Evolutionary conservation across 2,113 vertebrate genomes (phyloP).

Genomic region (Python bivittatus): DNA sequence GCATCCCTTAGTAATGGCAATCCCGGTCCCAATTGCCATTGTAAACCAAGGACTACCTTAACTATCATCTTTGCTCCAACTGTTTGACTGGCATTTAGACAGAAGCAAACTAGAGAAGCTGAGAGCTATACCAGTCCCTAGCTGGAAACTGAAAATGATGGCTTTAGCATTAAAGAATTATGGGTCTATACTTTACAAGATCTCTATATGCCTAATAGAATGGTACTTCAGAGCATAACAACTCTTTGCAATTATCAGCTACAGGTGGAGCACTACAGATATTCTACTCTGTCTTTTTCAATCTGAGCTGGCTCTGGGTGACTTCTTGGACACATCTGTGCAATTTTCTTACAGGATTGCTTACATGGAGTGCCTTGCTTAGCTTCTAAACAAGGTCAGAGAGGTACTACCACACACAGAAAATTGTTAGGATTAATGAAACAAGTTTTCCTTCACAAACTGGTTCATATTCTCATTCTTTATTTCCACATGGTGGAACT

Average conservation of each 20-base stretch:
- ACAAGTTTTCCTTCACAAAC: background rate
- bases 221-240: background rate
- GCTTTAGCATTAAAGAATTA: background rate
- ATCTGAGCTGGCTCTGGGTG: background rate
- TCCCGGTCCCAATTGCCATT: background rate
- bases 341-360: background rate
- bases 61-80: background rate
- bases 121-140: background rate
- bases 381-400: background rate
- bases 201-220: background rate
- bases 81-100: background rate
- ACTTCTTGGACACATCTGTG: background rate
- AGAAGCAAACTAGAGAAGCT: background rate
- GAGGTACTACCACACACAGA: background rate
- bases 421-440: background rate
- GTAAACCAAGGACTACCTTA: background rate
- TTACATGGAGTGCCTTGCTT: background rate
- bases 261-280: background rate
- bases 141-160: background rate
- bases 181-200: background rate
- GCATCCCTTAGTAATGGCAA: too few species aligned
- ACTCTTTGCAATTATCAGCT: background rate
- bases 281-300: background rate
- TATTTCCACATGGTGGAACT: slow-evolving; percentile 32
- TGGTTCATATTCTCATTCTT: background rate